phyloP scores from a whole-genome alignment of 1,140 invertebrate genomes.

The Drosophila nebulosa region DNA sequence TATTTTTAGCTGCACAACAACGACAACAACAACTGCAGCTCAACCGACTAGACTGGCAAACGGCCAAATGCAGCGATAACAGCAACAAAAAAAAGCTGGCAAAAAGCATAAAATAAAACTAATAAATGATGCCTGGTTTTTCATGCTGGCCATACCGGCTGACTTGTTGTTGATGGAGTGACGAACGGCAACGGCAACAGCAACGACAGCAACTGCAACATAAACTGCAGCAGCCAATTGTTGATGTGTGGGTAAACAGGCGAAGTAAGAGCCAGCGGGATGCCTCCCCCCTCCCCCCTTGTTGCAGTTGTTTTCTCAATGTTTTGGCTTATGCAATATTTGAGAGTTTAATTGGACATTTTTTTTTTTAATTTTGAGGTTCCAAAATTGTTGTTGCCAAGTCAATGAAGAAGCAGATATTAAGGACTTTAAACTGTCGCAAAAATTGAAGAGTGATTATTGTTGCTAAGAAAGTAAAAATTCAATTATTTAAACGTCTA shows the following conservation, averaged over 20 bases:
- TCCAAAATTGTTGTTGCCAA: slow-evolving; percentile 31
- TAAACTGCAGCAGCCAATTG: slow-evolving; percentile 2
- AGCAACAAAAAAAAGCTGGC: slow-evolving; percentile 53
- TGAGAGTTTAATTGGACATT: slow-evolving; percentile 3
- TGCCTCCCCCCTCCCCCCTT: not conserved
- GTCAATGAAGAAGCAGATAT: not conserved
- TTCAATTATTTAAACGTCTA: no score
- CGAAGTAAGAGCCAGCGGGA: not conserved
- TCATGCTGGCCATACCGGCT: slow-evolving; percentile 36
- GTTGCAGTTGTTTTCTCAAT: not conserved
- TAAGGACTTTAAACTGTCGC: not conserved
- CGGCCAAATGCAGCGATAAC: slow-evolving; percentile 56
- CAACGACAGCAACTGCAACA: not conserved
- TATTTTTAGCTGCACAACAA: slow-evolving; percentile 64
- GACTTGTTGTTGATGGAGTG: slow-evolving; percentile 27
- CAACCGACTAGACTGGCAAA: slow-evolving; percentile 34
- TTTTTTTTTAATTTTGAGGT: not conserved
- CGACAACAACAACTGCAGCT: slow-evolving; percentile 11
- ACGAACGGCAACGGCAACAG: slow-evolving; percentile 40
- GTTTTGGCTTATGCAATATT: slow-evolving; percentile 59
- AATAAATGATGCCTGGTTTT: slow-evolving; percentile 54
- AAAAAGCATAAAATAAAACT: slow-evolving; percentile 24
- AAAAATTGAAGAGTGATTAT: not conserved
- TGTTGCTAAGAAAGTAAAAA: no score
- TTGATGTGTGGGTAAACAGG: not conserved